These are phyloP conservation scores for Acanthopleura granulata DNA, from an alignment of 2,888 invertebrate species.

Conservation along the genomic window DNA sequence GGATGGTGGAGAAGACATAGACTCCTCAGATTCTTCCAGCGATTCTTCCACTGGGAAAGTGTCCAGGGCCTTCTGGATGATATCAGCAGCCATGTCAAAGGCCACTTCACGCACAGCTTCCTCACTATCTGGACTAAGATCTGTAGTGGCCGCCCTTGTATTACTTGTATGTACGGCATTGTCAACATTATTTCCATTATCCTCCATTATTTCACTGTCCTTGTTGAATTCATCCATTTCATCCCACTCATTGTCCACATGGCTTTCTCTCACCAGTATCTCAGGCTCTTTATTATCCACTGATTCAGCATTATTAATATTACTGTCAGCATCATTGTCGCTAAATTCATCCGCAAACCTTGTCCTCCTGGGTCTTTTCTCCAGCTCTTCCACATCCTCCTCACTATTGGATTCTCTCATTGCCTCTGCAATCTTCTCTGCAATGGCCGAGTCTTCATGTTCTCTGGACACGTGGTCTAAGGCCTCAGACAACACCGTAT, in stretches of 20 bases:
- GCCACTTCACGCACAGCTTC: conserved; percentile 36
- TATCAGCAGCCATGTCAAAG: conserved; percentile 46
- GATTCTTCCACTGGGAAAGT: conserved; percentile 33
- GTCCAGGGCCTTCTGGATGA: conserved; percentile 55
- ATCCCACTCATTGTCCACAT: background rate
- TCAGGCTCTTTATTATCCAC: background rate
- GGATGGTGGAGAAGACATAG: background rate
- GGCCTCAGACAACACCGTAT: conserved; percentile 2
- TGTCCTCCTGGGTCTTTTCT: background rate
- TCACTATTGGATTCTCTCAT: background rate
- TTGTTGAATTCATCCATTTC: background rate
- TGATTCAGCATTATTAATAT: background rate
- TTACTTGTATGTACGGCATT: background rate
- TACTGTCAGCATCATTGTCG: background rate
- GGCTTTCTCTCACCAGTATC: background rate
- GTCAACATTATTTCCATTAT: background rate
- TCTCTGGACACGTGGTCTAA: background rate
- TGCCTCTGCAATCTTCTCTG: conserved; percentile 2
- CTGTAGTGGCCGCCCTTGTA: background rate
- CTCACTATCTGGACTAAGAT: conserved; percentile 12
- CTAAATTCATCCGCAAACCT: background rate
- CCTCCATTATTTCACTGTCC: background rate
- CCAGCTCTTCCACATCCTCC: background rate
- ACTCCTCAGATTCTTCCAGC: background rate
- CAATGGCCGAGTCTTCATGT: background rate